A percentile compares a stretch with the other conserved stretches of the same genome.
Evolutionary conservation across 2,113 vertebrate genomes (phyloP).

Genomic region (Strix uralensis): DNA sequence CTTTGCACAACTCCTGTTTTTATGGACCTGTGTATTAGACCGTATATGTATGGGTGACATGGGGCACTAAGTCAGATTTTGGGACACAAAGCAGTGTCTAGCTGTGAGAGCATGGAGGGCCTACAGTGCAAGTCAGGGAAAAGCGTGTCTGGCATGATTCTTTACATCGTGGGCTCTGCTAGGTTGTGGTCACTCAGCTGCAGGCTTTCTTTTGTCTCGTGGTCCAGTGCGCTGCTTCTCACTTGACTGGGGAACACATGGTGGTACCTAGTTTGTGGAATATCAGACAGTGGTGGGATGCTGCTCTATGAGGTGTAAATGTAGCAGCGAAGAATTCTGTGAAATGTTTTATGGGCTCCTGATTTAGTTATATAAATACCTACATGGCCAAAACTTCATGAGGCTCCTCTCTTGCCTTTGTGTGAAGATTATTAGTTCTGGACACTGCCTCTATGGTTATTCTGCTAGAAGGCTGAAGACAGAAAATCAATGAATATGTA

Average conservation of each 20-base stretch:
- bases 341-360: background rate
- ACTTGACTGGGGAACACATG: background rate
- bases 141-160: background rate
- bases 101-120: background rate
- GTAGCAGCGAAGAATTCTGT: background rate
- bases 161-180: background rate
- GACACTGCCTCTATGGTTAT: background rate
- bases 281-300: background rate
- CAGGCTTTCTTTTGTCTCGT: background rate
- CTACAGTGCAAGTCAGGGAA: background rate
- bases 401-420: background rate
- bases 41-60: background rate
- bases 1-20: background rate
- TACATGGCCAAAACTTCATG: background rate
- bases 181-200: background rate
- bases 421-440: background rate
- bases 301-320: background rate
- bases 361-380: background rate
- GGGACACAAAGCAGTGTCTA: background rate
- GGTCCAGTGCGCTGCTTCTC: background rate
- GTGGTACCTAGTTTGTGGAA: background rate
- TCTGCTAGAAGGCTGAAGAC: background rate
- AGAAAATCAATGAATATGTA: background rate
- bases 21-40: background rate
- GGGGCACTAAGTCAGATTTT: background rate